Evolutionary conservation across 2,113 vertebrate genomes (phyloP), one percentile per base, ranked within the genome.

Genomic region (Telmatochromis brichardi): DNA sequence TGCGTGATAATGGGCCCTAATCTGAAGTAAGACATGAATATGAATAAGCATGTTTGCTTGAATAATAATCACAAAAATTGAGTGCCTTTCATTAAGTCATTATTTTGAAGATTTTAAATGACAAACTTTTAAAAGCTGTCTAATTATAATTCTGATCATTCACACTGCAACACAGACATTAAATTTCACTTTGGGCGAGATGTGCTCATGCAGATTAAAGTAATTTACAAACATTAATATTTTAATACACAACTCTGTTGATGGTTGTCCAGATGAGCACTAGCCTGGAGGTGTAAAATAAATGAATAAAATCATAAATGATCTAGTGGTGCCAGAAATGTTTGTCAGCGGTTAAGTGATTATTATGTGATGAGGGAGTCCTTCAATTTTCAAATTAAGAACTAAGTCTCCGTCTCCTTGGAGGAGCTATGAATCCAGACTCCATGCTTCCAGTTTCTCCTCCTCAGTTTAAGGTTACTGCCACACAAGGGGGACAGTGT

Each of bases 161-260:
- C 79, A 55, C 82, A 85, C 83, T 73, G 63, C 81, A 57, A 88
- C 73, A 68, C 76, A 85, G 83, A 90, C 84, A 81, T 86, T 73
- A 54, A n/a, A 82, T 89, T 88, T 90, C 63, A 88, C 85, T 92
- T 53, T 84, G 37, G 60, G 80, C 76, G 51, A 92, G 68, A 93
- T 91, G 88, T 92, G 76, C 89, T 85, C 78, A 86, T 90, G 87
- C 73, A 88, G 91, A 92, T 93, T 68, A 81, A 71, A 88, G 82
- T 50, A 7, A 86, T 93, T 92, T 90, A 86, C 80, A 91, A 89
- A 90, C 42, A 88, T 91, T 82, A 83, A 89, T 86, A 65, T 88
- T 89, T 79, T 86, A 86, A 87, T 78, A 81, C 8, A 51, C 82
- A 83, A 85, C 9, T 35, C 40, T 82, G 57, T 65, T 60, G 83